Conservation (phyloP, 2,888 invertebrate species). For the Lepidonotus clava region DNA sequence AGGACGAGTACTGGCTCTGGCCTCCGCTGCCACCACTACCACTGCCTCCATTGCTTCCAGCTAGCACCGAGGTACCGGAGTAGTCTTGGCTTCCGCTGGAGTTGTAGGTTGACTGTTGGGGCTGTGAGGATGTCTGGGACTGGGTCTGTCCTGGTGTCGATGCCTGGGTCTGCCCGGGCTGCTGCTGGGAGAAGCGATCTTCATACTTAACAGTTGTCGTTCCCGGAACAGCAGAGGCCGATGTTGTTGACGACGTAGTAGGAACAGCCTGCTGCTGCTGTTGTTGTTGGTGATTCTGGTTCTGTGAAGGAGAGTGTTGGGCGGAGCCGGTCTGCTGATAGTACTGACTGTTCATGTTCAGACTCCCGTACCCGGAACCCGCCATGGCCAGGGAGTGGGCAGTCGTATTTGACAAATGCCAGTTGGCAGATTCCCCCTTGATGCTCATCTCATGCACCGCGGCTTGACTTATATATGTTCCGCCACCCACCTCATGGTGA, state of each 20-base stretch:
- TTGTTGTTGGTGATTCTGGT: constrained; percentile 7
- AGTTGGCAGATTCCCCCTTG: background rate
- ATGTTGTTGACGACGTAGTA: background rate
- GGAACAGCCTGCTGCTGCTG: background rate
- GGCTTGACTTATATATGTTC: background rate
- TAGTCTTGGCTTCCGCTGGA: background rate
- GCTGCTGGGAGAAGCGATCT: constrained; percentile 11
- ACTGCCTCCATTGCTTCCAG: background rate
- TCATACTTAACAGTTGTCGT: background rate
- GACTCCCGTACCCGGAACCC: background rate
- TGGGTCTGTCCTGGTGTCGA: background rate
- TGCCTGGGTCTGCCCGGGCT: background rate
- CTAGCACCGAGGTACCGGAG: background rate
- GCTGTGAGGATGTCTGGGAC: background rate
- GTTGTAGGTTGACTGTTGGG: background rate
- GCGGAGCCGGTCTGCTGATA: background rate
- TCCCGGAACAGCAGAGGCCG: background rate
- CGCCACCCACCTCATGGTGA: background rate
- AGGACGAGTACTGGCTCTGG: background rate
- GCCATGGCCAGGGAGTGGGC: background rate
- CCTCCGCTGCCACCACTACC: background rate
- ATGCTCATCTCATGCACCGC: background rate
- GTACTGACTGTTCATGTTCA: constrained; percentile 50
- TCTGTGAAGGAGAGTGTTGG: constrained; percentile 30
- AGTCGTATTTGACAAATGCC: background rate